Evolutionary conservation across 2,113 vertebrate genomes (phyloP), one percentile per base, ranked within the genome.

Genomic region (Hippopotamus amphibius): DNA sequence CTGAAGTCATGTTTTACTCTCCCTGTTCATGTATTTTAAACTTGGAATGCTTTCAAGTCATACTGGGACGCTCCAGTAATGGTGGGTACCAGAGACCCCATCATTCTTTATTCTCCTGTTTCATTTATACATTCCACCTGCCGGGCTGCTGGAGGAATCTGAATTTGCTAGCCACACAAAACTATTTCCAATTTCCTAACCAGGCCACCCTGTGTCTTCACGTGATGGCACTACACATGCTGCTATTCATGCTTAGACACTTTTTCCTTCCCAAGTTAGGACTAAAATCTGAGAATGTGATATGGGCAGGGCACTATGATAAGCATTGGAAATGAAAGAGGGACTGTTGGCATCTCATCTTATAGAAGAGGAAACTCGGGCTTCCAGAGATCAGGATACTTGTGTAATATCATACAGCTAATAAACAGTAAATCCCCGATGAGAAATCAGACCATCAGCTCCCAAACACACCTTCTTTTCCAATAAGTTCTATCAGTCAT

Each of bases 241-340:
- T 85, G 48, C 22, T 55, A 15, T 8, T 82, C 30, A 8, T 7
- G 13, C 24, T 2, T 65, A 19, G 28, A 15, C 57, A 65, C 7
- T 8, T 26, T 59, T 28, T 55, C 28, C 33, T 69, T 87, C 74
- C 71, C 4, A 41, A 5, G 15, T 13, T 19, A 30, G 37, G 57
- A 57, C 53, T 13, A 8, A 41, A 4, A 79, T 46, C 53, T 21
- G 15, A 61, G 59, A 33, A 72, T 0, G 1, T 22, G 13, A 24
- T 6, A 28, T 1, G 12, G 5, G 3, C 28, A 28, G 41, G n/a
- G 16, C 5, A 30, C 13, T 55, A 13, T 11, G 8, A 11, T 13
- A 9, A 19, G 5, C 50, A 19, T 26, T 30, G 43, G 55, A 55
- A 79, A 55, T 24, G 21, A 79, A 24, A n/a, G 5, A 95, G n/a